Evolutionary conservation across 2,797 vertebrate genomes (phyloP).

Genomic region (Squalus acanthias): DNA sequence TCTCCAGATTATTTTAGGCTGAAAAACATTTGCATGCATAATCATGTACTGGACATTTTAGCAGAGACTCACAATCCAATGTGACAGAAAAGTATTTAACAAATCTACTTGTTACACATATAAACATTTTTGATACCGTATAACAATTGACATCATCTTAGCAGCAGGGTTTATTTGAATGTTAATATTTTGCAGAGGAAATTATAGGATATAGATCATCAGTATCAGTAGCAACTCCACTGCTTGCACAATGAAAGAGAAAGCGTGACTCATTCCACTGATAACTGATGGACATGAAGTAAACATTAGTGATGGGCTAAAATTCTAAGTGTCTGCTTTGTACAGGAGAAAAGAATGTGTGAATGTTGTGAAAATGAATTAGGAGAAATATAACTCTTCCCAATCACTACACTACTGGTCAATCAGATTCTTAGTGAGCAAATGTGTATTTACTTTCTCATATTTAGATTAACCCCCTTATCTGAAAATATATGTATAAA

Average conservation of each 20-base stretch:
- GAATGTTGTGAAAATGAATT: neutral
- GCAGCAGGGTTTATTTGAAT: neutral
- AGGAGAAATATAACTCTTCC: neutral
- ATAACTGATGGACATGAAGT: neutral
- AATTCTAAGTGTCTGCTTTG: neutral
- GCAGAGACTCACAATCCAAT: neutral
- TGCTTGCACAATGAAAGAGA: neutral
- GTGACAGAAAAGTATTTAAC: neutral
- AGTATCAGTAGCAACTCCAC: neutral
- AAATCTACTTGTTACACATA: neutral
- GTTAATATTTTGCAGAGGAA: neutral
- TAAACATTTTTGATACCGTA: neutral
- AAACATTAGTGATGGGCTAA: neutral
- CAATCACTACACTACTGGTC: neutral
- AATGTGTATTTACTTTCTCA: neutral
- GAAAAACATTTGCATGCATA: neutral
- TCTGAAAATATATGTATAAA: neutral
- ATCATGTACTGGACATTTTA: neutral
- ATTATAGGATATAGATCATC: neutral
- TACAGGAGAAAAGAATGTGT: neutral
- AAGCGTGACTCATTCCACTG: neutral
- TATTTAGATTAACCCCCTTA: neutral
- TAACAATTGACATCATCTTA: conserved; percentile 21
- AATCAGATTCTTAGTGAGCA: neutral
- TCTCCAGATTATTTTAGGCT: neutral